Conservation (phyloP, 2,888 invertebrate genomes). For the Gymnocheta viridis region DNA sequence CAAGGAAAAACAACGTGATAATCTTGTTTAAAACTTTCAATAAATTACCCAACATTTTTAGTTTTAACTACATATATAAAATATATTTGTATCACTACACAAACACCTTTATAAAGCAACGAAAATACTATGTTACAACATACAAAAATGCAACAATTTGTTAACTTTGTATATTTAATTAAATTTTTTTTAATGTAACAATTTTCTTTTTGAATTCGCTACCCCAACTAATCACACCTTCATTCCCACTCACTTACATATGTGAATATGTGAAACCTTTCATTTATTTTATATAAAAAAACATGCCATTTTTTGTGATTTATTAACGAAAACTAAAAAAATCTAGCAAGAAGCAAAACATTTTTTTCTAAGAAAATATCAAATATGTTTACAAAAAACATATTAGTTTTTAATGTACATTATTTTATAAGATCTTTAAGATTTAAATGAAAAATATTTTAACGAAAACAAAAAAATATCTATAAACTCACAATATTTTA, state of each 20-base stretch:
- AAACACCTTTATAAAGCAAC: slow-evolving; percentile 52
- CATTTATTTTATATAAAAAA: slow-evolving; percentile 51
- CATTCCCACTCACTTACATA: not conserved
- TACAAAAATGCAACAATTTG: slow-evolving; percentile 39
- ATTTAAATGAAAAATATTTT: slow-evolving; percentile 55
- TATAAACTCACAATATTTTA: slow-evolving; percentile 49
- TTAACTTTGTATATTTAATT: slow-evolving; percentile 41
- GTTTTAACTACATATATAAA: slow-evolving; percentile 18
- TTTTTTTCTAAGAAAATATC: slow-evolving; percentile 60
- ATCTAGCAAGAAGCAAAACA: slow-evolving; percentile 25
- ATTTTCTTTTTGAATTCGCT: slow-evolving; percentile 13
- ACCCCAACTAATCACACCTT: not conserved
- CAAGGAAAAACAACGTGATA: slow-evolving; percentile 62
- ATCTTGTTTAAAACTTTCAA: slow-evolving; percentile 60
- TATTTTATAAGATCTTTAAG: slow-evolving; percentile 67
- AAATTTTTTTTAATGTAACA: slow-evolving; percentile 1
- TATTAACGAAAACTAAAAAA: slow-evolving; percentile 48
- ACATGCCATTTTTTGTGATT: slow-evolving; percentile 70
- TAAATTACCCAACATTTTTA: slow-evolving; percentile 31
- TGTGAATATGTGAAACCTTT: not conserved
- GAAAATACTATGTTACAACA: slow-evolving; percentile 53
- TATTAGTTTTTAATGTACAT: slow-evolving; percentile 65
- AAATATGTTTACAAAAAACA: slow-evolving; percentile 53
- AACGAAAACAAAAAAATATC: slow-evolving; percentile 35
- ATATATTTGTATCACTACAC: slow-evolving; percentile 27